Base-by-base conservation (phyloP, 37 sponge, comb jelly and placozoan species). In the Mnemiopsis leidyi region DNA sequence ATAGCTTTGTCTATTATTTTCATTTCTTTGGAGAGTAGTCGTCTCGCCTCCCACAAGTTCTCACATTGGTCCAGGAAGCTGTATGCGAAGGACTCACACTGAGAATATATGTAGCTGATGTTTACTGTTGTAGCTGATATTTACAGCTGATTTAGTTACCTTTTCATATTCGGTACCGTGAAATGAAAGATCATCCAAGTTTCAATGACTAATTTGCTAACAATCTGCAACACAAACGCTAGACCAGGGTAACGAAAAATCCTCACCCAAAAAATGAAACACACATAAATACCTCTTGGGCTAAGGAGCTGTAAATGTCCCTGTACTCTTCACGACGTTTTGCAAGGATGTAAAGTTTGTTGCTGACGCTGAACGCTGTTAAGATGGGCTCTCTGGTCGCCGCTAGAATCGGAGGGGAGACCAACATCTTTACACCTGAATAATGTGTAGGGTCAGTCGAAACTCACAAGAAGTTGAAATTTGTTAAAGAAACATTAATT, bases 11-110 rank as follows among this genome's bases (percentile, higher is more conserved):
- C 90, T 0, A 85, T 33, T 1, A 85, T 40, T 21, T 85, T 85
- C 90, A 85, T 85, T 61, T 85, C 90, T 85, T 21, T 85, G 23
- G 90, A 85, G 29, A 85, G 61, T 20, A 85, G 90, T 85, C 90
- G n/a, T 40, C 90, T 85, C 23, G 90, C 90, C 39, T 85, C 90
- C 90, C 90, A 85, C 90, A 85, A 85, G 90, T 85, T 85, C 90
- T 85, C 90, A 85, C 90, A 85, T 37, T 85, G 90, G 23, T 85
- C 90, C 39, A 85, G 90, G 24, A 85, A 85, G 39, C 90, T 85
- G 48, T 85, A 85, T 0, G 90, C 90, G 29, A 85, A 85, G 29
- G 90, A 39, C 23, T 85, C 90, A 21, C 90, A 85, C 90, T 85
- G 90, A 39, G 13, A 48, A 48, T 48, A n/a, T n/a, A n/a, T n/a